Conservation (phyloP, 2,888 invertebrate species). For the Epicampocera succincta region DNA sequence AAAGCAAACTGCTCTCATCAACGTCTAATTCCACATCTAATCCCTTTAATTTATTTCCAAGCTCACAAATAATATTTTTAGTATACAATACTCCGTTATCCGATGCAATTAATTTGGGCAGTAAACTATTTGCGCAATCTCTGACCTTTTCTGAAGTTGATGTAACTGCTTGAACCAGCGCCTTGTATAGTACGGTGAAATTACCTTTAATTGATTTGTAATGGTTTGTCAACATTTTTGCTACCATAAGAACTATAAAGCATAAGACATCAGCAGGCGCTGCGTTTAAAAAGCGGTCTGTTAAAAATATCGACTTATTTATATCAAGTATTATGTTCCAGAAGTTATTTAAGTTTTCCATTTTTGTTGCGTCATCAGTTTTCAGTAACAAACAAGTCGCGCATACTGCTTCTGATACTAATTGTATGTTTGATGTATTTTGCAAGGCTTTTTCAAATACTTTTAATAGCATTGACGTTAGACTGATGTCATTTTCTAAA, state of each 20-base stretch:
- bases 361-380: conserved; percentile 83
- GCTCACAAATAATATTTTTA: conserved; percentile 85
- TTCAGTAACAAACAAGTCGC: conserved; percentile 87
- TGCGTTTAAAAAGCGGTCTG: conserved; percentile 89
- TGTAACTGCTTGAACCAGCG: conserved; percentile 87
- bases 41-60: conserved; percentile 86
- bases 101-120: conserved; percentile 84
- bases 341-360: conserved; percentile 82
- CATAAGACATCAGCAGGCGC: conserved; percentile 88
- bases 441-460: conserved; percentile 89
- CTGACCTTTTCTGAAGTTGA: conserved; percentile 85
- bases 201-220: conserved; percentile 53
- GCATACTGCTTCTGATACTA: conserved; percentile 87
- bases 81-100: conserved; percentile 85
- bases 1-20: conserved; percentile 73
- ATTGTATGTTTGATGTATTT: conserved; percentile 88
- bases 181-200: conserved; percentile 82
- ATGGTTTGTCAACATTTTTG: conserved; percentile 87
- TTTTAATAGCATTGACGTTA: conserved; percentile 86
- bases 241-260: conserved; percentile 88
- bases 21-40: conserved; percentile 82
- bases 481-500: conserved; percentile 80
- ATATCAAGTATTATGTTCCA: conserved; percentile 89
- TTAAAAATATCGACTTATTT: conserved; percentile 90
- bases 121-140: conserved; percentile 84